Evolutionary conservation across 2,888 invertebrate genomes (phyloP).

Genomic region (Melinopterus prodromus): DNA sequence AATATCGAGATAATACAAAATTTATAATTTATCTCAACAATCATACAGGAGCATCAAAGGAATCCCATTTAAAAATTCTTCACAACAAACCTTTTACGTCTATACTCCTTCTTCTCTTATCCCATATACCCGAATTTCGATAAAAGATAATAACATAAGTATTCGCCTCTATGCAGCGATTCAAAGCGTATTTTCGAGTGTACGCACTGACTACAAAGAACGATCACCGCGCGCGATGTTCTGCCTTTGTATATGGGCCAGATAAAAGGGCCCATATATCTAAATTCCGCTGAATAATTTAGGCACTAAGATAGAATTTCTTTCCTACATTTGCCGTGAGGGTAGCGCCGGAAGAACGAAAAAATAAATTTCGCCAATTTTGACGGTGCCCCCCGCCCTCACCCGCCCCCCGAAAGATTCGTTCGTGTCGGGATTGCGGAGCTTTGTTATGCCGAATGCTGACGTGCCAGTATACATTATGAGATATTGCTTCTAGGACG

Average conservation of each 20-base stretch:
- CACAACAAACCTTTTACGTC: neutral
- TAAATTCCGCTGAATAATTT: conserved; percentile 4
- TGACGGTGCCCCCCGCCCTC: neutral
- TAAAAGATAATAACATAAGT: neutral
- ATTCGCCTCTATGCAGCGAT: neutral
- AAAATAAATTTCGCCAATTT: conserved; percentile 4
- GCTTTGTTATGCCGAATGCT: conserved; percentile 4
- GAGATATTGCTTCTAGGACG: neutral
- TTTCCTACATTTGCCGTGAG: neutral
- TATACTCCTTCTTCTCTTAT: neutral
- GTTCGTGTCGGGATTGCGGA: neutral
- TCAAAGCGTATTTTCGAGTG: neutral
- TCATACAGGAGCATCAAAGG: neutral
- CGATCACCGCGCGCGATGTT: neutral
- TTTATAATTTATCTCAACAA: neutral
- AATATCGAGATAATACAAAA: too few relatives aligned
- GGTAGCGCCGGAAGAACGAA: neutral
- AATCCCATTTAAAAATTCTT: neutral
- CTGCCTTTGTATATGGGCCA: neutral
- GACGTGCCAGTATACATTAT: neutral
- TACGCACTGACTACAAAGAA: neutral
- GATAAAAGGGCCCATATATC: conserved; percentile 4
- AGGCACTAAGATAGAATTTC: neutral
- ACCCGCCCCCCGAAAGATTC: neutral
- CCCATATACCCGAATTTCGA: neutral